Percentiles rank a stretch among this genome's conserved stretches.
These are phyloP conservation scores for Spatula clypeata DNA, from an alignment of 2,797 vertebrate genomes.

Conservation along the genomic window DNA sequence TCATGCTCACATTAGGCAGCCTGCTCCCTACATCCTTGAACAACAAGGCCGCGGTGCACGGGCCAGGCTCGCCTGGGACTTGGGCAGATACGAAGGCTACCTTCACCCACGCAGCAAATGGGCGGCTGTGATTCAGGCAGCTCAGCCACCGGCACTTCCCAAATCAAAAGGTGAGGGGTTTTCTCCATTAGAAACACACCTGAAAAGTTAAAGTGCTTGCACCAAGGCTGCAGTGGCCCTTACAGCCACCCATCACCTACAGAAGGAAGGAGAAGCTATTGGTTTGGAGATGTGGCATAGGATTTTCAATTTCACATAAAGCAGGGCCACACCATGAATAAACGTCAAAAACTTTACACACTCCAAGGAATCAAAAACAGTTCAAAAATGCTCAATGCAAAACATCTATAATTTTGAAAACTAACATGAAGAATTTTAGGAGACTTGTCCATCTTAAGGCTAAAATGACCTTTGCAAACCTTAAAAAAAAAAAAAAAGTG, in stretches of 20 bases:
- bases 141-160: not conserved
- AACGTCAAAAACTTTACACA: not conserved
- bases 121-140: not conserved
- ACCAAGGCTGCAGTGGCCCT: not conserved
- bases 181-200: not conserved
- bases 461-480: not conserved
- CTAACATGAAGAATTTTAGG: not conserved
- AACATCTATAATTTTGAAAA: not conserved
- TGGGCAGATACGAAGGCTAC: not conserved
- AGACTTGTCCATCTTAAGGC: not conserved
- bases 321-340: not conserved
- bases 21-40: constrained; percentile 42
- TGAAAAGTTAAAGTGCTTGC: not conserved
- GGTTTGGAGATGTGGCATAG: not conserved
- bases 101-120: not conserved
- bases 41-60: not conserved
- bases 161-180: not conserved
- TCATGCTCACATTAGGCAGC: constrained; percentile 45
- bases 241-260: not conserved
- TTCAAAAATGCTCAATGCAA: not conserved
- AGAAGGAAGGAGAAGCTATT: not conserved
- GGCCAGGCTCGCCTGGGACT: constrained; percentile 43
- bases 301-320: not conserved
- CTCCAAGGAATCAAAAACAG: not conserved
- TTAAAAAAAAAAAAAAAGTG: not conserved